Conservation (phyloP, 1,140 invertebrate species). For the Aphaenogaster rudis region DNA sequence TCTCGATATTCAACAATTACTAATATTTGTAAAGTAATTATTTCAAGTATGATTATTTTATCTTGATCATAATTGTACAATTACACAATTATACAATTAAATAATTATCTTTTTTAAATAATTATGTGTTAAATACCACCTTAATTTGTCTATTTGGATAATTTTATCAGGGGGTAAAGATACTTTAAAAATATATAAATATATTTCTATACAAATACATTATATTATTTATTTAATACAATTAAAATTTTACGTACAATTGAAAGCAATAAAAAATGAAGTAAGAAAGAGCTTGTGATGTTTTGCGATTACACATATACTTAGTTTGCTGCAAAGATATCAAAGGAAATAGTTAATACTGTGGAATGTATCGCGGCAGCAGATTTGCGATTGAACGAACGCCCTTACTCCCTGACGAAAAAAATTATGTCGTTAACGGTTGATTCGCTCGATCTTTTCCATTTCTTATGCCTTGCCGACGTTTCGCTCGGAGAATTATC, state of each 20-base stretch:
- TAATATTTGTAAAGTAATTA: background rate
- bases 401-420: background rate
- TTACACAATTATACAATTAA: background rate
- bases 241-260: background rate
- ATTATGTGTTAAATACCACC: background rate
- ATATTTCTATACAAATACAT: background rate
- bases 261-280: background rate
- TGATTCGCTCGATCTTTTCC: conserved; percentile 58
- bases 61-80: background rate
- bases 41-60: conserved; percentile 8
- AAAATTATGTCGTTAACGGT: conserved; percentile 59
- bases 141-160: background rate
- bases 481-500: conserved; percentile 56
- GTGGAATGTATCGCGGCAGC: background rate
- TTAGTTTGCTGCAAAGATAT: background rate
- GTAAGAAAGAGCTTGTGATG: background rate
- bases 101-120: background rate
- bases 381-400: conserved; percentile 20
- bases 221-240: background rate
- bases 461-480: conserved; percentile 33
- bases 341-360: background rate
- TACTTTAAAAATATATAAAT: background rate
- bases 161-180: background rate
- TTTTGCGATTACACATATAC: background rate
- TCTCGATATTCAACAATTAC: background rate